These are phyloP conservation scores for Mythimna loreyi DNA, from an alignment of 2,888 invertebrate species.

Conservation along the genomic window DNA sequence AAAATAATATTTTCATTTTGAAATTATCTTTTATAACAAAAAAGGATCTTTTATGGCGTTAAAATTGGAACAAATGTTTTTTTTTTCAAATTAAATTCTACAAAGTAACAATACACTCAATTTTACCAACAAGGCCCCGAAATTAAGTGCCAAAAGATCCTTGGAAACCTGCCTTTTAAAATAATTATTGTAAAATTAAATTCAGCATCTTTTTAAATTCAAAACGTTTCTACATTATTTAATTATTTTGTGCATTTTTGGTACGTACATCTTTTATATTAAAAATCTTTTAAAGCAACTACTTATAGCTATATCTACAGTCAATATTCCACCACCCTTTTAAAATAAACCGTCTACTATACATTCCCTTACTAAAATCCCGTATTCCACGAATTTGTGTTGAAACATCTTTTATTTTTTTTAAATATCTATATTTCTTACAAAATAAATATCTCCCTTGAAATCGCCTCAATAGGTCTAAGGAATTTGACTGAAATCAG, in stretches of 20 bases:
- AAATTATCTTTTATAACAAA: no score
- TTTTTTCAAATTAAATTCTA: not conserved
- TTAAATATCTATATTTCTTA: not conserved
- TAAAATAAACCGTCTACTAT: slow-evolving; percentile 6
- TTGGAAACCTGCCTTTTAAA: not conserved
- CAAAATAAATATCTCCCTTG: not conserved
- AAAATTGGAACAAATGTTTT: not conserved
- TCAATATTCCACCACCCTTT: slow-evolving; percentile 18
- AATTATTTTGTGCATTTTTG: slow-evolving; percentile 58
- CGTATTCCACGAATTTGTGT: not conserved
- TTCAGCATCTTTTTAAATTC: not conserved
- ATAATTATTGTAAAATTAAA: not conserved
- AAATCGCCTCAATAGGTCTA: not conserved
- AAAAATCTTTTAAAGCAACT: slow-evolving; percentile 47
- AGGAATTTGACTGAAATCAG: not conserved
- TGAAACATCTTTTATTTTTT: not conserved
- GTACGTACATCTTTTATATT: slow-evolving; percentile 38
- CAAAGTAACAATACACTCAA: no score
- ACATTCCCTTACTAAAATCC: slow-evolving; percentile 7
- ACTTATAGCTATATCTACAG: slow-evolving; percentile 55
- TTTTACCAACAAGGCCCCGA: not conserved
- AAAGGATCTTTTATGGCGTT: not conserved
- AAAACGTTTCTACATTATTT: slow-evolving; percentile 25
- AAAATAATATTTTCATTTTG: not conserved
- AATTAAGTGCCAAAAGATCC: not conserved